phyloP scores from a whole-genome alignment of 2,888 invertebrate genomes.

The Halocaridina rubra region DNA sequence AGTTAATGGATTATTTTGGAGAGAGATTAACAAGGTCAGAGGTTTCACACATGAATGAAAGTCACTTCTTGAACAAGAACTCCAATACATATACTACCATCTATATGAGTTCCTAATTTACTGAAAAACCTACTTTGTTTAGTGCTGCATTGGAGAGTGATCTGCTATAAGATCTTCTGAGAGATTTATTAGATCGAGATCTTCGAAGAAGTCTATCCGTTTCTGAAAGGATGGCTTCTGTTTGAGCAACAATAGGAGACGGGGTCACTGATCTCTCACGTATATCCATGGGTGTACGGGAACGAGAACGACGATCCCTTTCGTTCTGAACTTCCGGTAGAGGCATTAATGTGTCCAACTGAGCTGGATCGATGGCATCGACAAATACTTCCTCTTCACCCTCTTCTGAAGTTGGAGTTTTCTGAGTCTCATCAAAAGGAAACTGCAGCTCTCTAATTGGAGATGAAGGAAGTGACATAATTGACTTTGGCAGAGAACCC shows the following conservation, averaged over 20 bases:
- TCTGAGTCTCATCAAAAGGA: background rate
- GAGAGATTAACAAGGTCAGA: no score
- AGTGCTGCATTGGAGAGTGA: conserved; percentile 53
- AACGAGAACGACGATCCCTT: conserved; percentile 39
- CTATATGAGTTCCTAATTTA: background rate
- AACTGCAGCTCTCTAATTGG: background rate
- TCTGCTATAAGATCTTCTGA: conserved; percentile 56
- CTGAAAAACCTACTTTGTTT: conserved; percentile 49
- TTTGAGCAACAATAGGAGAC: conserved; percentile 43
- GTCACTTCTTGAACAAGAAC: no score
- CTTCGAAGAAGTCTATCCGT: conserved; percentile 57
- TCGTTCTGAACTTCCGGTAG: conserved; percentile 39
- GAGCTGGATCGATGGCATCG: conserved; percentile 56
- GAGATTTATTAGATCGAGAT: conserved; percentile 61
- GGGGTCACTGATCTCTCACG: conserved; percentile 46
- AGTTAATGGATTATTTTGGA: no score
- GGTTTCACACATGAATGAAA: no score
- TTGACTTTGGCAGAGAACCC: background rate
- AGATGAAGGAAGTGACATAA: background rate
- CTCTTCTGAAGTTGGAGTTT: conserved; percentile 14
- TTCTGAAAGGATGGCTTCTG: conserved; percentile 54
- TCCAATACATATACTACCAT: background rate
- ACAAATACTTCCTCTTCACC: conserved; percentile 46
- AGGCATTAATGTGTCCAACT: conserved; percentile 59
- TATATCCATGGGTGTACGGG: conserved; percentile 36